phyloP scores from a whole-genome alignment of 1,140 invertebrate species.

The Danaus plexippus region DNA sequence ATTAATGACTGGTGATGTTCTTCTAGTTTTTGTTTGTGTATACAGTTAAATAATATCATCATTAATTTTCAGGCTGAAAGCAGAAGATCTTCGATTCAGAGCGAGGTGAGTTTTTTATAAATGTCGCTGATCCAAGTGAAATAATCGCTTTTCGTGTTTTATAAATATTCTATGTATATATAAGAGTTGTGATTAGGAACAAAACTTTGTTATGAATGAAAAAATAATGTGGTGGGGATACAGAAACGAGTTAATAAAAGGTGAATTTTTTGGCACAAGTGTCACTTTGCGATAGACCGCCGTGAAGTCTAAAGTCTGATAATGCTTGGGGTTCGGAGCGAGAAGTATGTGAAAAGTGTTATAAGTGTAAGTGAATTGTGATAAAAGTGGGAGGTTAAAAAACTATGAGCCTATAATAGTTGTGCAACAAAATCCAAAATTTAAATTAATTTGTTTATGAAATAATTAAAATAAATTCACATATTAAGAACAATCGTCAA shows the following conservation, averaged over 20 bases:
- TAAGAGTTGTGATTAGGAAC: not conserved
- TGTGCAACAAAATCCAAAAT: not conserved
- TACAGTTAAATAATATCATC: too few species aligned
- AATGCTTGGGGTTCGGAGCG: slow-evolving; percentile 18
- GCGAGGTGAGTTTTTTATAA: slow-evolving; percentile 39
- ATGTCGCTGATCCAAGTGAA: too few species aligned
- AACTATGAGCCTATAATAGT: slow-evolving; percentile 1
- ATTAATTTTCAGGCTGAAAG: slow-evolving; percentile 51
- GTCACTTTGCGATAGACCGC: slow-evolving; percentile 20
- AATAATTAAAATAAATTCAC: not conserved
- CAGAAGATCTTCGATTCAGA: slow-evolving; percentile 45
- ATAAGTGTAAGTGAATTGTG: slow-evolving; percentile 18
- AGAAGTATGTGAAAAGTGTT: slow-evolving; percentile 19
- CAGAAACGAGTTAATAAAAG: slow-evolving; percentile 16
- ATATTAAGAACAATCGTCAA: slow-evolving; percentile 1
- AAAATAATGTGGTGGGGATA: slow-evolving; percentile 10
- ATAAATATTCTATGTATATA: slow-evolving; percentile 4
- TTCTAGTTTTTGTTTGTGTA: too few species aligned
- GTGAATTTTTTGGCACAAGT: slow-evolving; percentile 16
- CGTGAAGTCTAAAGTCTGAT: slow-evolving; percentile 21
- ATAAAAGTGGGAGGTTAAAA: slow-evolving; percentile 7
- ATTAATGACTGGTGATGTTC: too few species aligned
- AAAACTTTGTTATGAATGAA: slow-evolving; percentile 8
- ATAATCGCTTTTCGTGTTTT: not conserved
- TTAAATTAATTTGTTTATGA: slow-evolving; percentile 1